These are phyloP conservation scores for Pogonophryne albipinna DNA, from an alignment of 2,797 vertebrate genomes.

Conservation along the genomic window DNA sequence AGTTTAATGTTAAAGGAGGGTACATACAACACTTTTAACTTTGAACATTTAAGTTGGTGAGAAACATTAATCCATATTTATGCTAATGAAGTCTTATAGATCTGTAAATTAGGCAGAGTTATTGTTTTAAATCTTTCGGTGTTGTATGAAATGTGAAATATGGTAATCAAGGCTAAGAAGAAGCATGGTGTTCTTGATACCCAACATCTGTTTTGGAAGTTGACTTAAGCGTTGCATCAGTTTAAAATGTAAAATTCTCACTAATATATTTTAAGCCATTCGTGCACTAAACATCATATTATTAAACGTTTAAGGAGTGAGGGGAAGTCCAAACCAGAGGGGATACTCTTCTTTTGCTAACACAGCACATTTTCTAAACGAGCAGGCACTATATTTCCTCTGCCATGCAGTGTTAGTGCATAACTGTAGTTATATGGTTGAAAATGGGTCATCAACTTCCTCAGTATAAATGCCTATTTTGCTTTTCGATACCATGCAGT, in stretches of 20 bases:
- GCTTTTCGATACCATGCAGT: slow-evolving; percentile 19
- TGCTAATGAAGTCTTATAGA: background rate
- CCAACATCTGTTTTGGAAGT: slow-evolving; percentile 11
- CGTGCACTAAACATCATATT: background rate
- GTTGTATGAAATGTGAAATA: background rate
- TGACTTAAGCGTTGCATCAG: background rate
- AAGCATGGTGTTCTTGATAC: slow-evolving; percentile 2
- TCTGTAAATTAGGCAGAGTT: too few relatives aligned
- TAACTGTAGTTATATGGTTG: slow-evolving; percentile 45
- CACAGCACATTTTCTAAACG: slow-evolving; percentile 52
- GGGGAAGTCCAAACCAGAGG: slow-evolving; percentile 1
- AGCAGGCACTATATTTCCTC: slow-evolving; percentile 55
- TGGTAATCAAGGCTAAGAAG: background rate
- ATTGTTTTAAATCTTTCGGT: background rate
- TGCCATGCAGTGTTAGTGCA: slow-evolving; percentile 34
- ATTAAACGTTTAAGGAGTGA: slow-evolving; percentile 6
- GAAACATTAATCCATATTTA: background rate
- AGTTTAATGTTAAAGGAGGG: background rate
- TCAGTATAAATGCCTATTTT: slow-evolving; percentile 50
- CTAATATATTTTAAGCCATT: background rate
- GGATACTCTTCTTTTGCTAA: slow-evolving; percentile 39
- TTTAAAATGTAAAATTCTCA: background rate
- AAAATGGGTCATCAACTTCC: slow-evolving; percentile 55
- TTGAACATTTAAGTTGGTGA: too few relatives aligned
- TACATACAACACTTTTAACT: background rate